phyloP scores from a whole-genome alignment of 2,797 vertebrate genomes.

The Manis pentadactyla region DNA sequence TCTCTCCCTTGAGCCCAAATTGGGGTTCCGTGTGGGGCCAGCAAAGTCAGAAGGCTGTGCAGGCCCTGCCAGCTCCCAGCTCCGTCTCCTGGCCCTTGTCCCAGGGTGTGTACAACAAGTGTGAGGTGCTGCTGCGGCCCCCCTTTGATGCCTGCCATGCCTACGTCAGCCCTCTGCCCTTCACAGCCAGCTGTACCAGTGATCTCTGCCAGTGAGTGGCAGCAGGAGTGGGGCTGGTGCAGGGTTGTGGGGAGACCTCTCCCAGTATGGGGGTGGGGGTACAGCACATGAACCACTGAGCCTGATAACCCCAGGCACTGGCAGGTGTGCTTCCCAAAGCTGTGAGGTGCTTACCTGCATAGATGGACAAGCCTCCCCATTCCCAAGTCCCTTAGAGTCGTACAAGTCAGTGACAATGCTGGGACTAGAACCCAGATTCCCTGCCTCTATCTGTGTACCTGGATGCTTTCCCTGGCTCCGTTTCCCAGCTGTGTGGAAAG shows the following conservation, averaged over 20 bases:
- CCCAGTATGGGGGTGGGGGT: not conserved
- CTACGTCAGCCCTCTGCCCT: slow-evolving; percentile 95
- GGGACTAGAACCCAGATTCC: not conserved
- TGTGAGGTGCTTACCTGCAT: not conserved
- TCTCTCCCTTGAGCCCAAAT: not conserved
- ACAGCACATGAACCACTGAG: not conserved
- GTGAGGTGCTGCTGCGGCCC: slow-evolving; percentile 88
- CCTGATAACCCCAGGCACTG: not conserved
- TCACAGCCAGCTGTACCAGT: slow-evolving; percentile 95
- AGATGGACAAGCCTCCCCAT: not conserved
- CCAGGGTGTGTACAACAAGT: slow-evolving; percentile 92
- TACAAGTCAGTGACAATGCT: not conserved
- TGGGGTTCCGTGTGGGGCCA: not conserved
- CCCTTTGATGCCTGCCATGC: slow-evolving; percentile 95
- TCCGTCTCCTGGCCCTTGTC: slow-evolving; percentile 31
- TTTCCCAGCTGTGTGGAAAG: not conserved
- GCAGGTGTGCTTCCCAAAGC: not conserved
- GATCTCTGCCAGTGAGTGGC: slow-evolving; percentile 96
- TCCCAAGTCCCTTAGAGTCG: not conserved
- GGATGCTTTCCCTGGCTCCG: not conserved
- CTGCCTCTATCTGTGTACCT: not conserved
- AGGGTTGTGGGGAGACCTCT: not conserved
- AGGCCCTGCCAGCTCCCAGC: not conserved
- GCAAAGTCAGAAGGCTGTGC: not conserved
- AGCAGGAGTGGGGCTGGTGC: not conserved